Conservation (phyloP, 2,888 invertebrate genomes). For the Artemia sp. region DNA sequence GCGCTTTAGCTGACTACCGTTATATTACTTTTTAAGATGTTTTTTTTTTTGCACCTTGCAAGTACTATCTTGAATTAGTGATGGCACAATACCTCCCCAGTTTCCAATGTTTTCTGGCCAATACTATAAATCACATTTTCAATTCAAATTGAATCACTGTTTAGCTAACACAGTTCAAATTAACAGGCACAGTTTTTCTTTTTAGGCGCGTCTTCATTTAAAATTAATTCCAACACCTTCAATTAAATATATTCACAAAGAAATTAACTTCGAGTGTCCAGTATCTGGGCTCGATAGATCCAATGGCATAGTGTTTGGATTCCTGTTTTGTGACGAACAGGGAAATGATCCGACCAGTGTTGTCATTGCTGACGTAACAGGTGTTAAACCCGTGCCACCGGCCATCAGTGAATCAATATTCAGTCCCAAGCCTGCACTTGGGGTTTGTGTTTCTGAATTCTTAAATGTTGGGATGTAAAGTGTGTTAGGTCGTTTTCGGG, state of each 20-base stretch:
- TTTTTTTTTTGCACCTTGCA: too few species aligned
- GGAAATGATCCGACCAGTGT: background rate
- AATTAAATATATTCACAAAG: background rate
- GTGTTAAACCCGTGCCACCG: slow-evolving; percentile 78
- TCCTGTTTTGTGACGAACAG: slow-evolving; percentile 12
- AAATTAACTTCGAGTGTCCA: slow-evolving; percentile 4
- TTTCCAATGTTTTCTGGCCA: too few species aligned
- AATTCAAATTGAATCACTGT: too few species aligned
- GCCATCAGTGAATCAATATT: slow-evolving; percentile 86
- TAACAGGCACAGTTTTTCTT: too few species aligned
- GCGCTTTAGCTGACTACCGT: too few species aligned
- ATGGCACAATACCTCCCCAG: too few species aligned
- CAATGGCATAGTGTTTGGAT: slow-evolving; percentile 5
- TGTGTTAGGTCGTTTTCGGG: slow-evolving; percentile 19
- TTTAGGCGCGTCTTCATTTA: too few species aligned
- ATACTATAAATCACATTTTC: too few species aligned
- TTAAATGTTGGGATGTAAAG: slow-evolving; percentile 28
- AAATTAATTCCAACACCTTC: too few species aligned
- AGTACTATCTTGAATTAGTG: too few species aligned
- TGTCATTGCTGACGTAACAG: slow-evolving; percentile 37
- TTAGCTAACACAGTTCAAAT: too few species aligned
- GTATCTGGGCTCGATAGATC: slow-evolving; percentile 14
- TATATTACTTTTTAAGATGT: too few species aligned
- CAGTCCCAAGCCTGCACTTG: slow-evolving; percentile 62
- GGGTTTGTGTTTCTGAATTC: slow-evolving; percentile 45